These are phyloP conservation scores for Drosophila neutralis DNA, from an alignment of 2,888 invertebrate genomes.

Conservation along the genomic window DNA sequence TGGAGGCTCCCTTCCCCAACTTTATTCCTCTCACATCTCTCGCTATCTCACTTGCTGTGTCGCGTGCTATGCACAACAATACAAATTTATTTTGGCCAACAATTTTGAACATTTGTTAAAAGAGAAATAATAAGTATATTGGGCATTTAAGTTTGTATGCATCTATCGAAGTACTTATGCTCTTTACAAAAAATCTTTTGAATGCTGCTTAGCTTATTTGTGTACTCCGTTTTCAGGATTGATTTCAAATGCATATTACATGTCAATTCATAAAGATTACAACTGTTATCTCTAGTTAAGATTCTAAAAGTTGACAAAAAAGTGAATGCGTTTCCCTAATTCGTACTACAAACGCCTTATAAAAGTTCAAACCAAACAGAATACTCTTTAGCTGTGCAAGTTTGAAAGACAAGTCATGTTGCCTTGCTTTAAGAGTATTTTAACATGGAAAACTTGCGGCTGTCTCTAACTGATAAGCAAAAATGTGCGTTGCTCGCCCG, in stretches of 20 bases:
- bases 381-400: neutral
- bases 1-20: slow-evolving; percentile 3
- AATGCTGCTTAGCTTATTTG: neutral
- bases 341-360: neutral
- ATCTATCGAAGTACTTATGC: slow-evolving; percentile 17
- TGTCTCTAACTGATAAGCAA: slow-evolving; percentile 59
- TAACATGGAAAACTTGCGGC: slow-evolving; percentile 31
- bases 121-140: slow-evolving; percentile 47
- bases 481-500: slow-evolving; percentile 51
- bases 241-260: neutral
- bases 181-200: neutral
- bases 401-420: neutral
- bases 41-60: slow-evolving; percentile 47
- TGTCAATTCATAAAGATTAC: neutral
- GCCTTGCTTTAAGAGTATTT: slow-evolving; percentile 28
- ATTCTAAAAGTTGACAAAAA: neutral
- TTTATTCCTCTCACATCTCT: neutral
- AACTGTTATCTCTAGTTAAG: neutral
- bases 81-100: slow-evolving; percentile 60
- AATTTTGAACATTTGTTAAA: slow-evolving; percentile 68
- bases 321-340: neutral
- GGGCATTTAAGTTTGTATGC: neutral
- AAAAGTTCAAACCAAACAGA: neutral
- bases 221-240: neutral
- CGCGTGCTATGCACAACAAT: slow-evolving; percentile 69